A percentile compares a stretch with the other conserved stretches of the same genome.
phyloP scores from a whole-genome alignment of 2,797 vertebrate species.

The Decapterus maruadsi region DNA sequence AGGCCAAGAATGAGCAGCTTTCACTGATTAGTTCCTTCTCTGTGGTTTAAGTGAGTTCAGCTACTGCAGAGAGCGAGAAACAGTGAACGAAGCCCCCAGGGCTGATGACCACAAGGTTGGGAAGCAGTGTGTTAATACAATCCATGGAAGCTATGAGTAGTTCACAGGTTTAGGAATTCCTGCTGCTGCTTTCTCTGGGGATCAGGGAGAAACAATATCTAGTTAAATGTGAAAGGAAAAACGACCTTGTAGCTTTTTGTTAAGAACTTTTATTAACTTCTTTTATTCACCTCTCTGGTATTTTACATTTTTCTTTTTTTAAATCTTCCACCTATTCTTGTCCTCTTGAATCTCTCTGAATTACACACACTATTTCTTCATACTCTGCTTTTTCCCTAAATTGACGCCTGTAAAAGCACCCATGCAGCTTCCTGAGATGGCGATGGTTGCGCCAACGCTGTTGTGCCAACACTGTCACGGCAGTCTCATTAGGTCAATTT shows the following conservation, averaged over 20 bases:
- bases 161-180: slow-evolving; percentile 40
- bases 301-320: slow-evolving; percentile 1
- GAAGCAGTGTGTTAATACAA: slow-evolving; percentile 60
- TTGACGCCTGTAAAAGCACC: slow-evolving; percentile 7
- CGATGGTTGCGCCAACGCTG: neutral
- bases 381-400: neutral
- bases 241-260: neutral
- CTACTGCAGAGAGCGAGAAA: slow-evolving; percentile 1
- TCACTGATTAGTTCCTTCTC: slow-evolving; percentile 11
- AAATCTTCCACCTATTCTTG: neutral
- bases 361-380: neutral
- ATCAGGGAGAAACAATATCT: slow-evolving; percentile 59
- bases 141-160: slow-evolving; percentile 70
- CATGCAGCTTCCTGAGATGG: neutral
- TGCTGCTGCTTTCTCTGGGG: slow-evolving; percentile 41
- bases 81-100: slow-evolving; percentile 15
- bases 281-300: neutral
- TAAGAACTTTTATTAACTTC: neutral
- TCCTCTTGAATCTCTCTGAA: neutral
- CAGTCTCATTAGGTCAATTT: slow-evolving; percentile 29
- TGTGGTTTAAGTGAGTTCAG: slow-evolving; percentile 1
- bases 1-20: slow-evolving; percentile 30
- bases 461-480: neutral
- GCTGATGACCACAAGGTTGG: slow-evolving; percentile 28
- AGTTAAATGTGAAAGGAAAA: slow-evolving; percentile 15